Base-by-base conservation (phyloP, 2,888 invertebrate genomes). In the Ichneumon xanthorius region DNA sequence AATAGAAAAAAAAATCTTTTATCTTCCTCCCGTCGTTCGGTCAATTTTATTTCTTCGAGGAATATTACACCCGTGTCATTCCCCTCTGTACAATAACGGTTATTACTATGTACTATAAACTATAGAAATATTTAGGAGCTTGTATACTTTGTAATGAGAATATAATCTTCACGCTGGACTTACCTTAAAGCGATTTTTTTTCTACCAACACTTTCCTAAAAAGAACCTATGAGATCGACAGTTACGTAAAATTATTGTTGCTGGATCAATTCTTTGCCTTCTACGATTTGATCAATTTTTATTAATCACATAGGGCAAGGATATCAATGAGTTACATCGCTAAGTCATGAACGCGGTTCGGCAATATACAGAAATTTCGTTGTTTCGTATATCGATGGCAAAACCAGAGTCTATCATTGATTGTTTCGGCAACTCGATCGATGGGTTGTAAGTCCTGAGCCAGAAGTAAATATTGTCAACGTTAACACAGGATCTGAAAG, bases 1-100 rank as follows among this genome's bases (percentile, higher is more conserved):
- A 30, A 11, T 58, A 14, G 26, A 26, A 87, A 87, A 89, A 87
- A 87, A 82, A 86, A 65, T 37, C 50, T 37, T 11, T 22, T 3
- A 9, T 55, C 22, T 4, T 55, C 22, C 48, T 45, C 16, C 37
- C 11, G 40, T 55, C 48, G 26, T 22, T 70, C 45, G 40, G 40
- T 55, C 71, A 53, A 22, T 72, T 77, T 72, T 40, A 40, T 72
- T 80, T 30, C 48, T 63, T 72, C 22, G 26, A 9, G 22, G 65
- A 16, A 55, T 30, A 30, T 65, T 22, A 22, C 30, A 55, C 5
- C 33, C 37, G 45, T 58, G 65, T 16, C 7, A 26, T 53, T 53
- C 11, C 45, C 2, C 1, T 80, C 50, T 72, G 61, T 80, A 80
- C 72, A 72, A 26, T 67, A 50, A 65, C 50, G 14, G 11, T 33